Percentiles rank a stretch among this genome's conserved stretches.
Conservation (phyloP, 2,113 vertebrate genomes). For the Neogale vison region DNA sequence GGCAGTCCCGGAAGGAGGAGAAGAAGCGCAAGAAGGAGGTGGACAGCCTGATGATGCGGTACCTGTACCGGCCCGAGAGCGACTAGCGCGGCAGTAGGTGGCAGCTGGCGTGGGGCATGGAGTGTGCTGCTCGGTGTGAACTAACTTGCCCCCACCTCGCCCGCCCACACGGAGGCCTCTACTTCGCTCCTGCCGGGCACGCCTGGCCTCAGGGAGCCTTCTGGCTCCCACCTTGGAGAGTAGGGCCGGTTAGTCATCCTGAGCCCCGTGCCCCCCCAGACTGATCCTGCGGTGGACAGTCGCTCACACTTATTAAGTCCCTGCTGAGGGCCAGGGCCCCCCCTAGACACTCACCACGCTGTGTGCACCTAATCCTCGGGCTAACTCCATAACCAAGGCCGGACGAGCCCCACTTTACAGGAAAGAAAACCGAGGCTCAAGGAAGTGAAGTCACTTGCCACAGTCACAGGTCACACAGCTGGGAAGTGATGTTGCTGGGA, state of each 20-base stretch:
- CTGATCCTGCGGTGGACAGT: neutral
- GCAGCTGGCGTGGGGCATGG: constrained; percentile 80
- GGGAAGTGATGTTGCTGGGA: neutral
- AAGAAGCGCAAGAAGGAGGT: constrained; percentile 95
- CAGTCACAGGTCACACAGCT: neutral
- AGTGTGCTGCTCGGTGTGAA: constrained; percentile 74
- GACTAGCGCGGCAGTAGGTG: constrained; percentile 94
- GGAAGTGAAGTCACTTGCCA: constrained; percentile 1
- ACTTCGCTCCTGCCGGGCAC: neutral
- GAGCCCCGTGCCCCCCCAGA: neutral
- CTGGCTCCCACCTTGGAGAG: neutral
- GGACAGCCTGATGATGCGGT: constrained; percentile 98
- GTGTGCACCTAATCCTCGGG: neutral
- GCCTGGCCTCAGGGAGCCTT: neutral
- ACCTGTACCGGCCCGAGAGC: constrained; percentile 96
- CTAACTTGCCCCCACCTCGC: constrained; percentile 29
- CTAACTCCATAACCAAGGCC: neutral
- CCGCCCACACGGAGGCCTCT: neutral
- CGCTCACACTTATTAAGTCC: neutral
- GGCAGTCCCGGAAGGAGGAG: constrained; percentile 88
- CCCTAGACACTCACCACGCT: neutral
- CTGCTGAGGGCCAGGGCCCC: neutral
- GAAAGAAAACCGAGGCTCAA: neutral
- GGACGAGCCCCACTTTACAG: neutral
- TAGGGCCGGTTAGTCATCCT: neutral